These are phyloP conservation scores for Gymnothorax reevesii DNA, from an alignment of 2,797 vertebrate species.

Conservation along the genomic window DNA sequence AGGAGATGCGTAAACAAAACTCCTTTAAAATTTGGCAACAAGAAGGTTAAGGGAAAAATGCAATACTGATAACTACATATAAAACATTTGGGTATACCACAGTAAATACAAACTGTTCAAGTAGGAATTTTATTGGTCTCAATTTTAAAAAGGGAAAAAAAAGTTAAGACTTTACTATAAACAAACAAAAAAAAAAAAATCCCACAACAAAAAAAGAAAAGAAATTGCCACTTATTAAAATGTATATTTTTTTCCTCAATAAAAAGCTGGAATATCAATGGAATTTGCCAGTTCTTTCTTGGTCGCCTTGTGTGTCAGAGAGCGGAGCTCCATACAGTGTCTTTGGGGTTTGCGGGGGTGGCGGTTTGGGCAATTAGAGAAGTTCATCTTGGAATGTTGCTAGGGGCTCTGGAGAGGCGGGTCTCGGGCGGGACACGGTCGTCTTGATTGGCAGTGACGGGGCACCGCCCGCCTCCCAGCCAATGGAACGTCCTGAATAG, in stretches of 20 bases:
- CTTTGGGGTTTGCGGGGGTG: not conserved
- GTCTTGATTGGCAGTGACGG: constrained; percentile 72
- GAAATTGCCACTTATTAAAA: constrained; percentile 63
- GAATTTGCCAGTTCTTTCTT: constrained; percentile 57
- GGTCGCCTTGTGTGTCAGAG: constrained; percentile 65
- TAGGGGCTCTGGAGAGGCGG: constrained; percentile 69
- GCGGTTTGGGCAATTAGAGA: constrained; percentile 39
- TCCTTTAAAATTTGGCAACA: constrained; percentile 65
- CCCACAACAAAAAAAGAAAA: constrained; percentile 49
- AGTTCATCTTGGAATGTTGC: constrained; percentile 83
- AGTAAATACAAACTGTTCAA: constrained; percentile 48
- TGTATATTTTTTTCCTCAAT: constrained; percentile 54
- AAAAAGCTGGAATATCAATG: constrained; percentile 57
- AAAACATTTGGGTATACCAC: constrained; percentile 54
- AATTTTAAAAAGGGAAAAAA: constrained; percentile 58
- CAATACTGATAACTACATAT: constrained; percentile 59
- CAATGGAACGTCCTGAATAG: constrained; percentile 73
- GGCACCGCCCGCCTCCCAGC: constrained; percentile 68
- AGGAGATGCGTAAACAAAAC: constrained; percentile 58
- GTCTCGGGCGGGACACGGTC: constrained; percentile 74
- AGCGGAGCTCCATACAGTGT: constrained; percentile 44
- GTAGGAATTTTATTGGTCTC: constrained; percentile 55
- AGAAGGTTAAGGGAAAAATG: constrained; percentile 41
- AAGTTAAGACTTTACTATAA: constrained; percentile 56
- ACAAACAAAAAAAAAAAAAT: constrained; percentile 48